phyloP scores from a whole-genome alignment of 2,888 invertebrate genomes.

The Atherix ibis region DNA sequence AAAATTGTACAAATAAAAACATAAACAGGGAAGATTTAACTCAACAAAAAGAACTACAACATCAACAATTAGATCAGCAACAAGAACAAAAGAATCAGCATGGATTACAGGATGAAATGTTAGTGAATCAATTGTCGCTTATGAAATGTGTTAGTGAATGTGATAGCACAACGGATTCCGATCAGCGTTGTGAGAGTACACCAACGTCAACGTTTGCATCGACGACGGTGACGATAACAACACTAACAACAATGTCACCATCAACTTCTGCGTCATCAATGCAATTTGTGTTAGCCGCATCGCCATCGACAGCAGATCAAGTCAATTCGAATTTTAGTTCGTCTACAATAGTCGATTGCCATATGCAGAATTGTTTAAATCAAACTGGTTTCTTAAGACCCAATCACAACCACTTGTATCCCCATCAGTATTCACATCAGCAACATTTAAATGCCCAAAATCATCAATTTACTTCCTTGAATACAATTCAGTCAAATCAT shows the following conservation, averaged over 20 bases:
- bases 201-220: conserved; percentile 1
- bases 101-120: conserved; percentile 4
- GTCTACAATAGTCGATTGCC: not conserved
- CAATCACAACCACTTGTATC: too few species aligned
- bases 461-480: not conserved
- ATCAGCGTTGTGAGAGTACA: conserved; percentile 8
- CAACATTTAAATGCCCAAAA: not conserved
- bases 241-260: not conserved
- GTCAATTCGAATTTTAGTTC: not conserved
- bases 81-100: not conserved
- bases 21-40: conserved; percentile 12
- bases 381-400: not conserved
- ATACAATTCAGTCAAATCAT: not conserved
- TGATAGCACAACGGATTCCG: conserved; percentile 18
- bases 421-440: too few species aligned
- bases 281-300: conserved; percentile 1
- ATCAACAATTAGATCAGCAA: conserved; percentile 1
- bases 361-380: not conserved
- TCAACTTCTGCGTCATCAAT: not conserved
- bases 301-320: not conserved
- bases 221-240: conserved; percentile 1
- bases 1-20: conserved; percentile 7
- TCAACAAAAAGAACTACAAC: not conserved
- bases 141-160: conserved; percentile 17
- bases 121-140: conserved; percentile 4